A percentile compares a stretch with the other conserved stretches of the same genome.
These are phyloP conservation scores for Pogonomyrmex barbatus DNA, from an alignment of 1,140 invertebrate genomes.

Conservation along the genomic window DNA sequence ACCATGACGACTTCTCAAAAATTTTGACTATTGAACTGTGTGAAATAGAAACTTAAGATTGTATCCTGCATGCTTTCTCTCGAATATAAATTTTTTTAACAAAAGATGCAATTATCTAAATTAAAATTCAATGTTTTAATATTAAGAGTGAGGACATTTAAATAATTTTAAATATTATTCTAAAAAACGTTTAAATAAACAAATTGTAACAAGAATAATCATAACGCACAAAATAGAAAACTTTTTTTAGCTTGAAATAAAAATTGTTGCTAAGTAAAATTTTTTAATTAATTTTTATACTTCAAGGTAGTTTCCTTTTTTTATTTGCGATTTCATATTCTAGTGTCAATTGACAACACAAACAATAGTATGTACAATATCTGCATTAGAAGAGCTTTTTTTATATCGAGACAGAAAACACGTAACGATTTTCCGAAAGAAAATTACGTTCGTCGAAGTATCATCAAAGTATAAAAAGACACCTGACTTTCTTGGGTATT, in stretches of 20 bases:
- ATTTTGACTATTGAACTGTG: background rate
- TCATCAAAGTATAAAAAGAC: background rate
- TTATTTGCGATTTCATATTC: background rate
- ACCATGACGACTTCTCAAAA: background rate
- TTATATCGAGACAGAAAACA: conserved; percentile 18
- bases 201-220: background rate
- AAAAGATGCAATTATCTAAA: too few species aligned
- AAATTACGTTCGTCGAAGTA: conserved; percentile 33
- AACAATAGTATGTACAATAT: background rate
- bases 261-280: background rate
- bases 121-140: background rate
- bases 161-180: background rate
- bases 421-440: conserved; percentile 22
- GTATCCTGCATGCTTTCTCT: too few species aligned
- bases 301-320: background rate
- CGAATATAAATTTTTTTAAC: too few species aligned
- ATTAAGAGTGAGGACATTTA: background rate
- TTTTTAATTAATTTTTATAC: conserved; percentile 20
- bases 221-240: background rate
- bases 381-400: conserved; percentile 1
- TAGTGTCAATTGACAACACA: background rate
- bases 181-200: background rate
- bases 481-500: background rate
- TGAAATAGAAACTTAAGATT: background rate
- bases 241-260: background rate